These are phyloP conservation scores for Sus cebifrons DNA, from an alignment of 2,797 vertebrate species.

Conservation along the genomic window DNA sequence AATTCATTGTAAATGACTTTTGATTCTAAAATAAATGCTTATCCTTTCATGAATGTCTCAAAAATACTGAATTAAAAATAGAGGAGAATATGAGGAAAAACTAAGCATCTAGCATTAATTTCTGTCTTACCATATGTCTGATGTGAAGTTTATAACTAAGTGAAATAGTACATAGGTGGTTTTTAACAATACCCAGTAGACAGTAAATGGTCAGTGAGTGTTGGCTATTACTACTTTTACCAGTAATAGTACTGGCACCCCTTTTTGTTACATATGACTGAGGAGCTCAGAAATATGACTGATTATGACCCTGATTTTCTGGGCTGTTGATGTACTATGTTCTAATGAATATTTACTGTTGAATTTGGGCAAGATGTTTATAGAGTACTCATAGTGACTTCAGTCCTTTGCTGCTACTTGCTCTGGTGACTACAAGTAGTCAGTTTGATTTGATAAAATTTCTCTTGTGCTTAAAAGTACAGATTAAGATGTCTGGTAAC, in stretches of 20 bases:
- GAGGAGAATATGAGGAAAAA: not conserved
- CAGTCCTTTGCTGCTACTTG: not conserved
- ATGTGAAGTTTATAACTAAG: not conserved
- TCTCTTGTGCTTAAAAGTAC: slow-evolving; percentile 42
- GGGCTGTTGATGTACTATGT: not conserved
- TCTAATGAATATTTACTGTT: not conserved
- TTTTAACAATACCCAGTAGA: slow-evolving; percentile 3
- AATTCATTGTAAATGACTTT: slow-evolving; percentile 31
- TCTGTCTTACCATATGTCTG: not conserved
- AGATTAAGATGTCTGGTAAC: not conserved
- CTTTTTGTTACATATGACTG: not conserved
- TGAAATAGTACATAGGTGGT: not conserved
- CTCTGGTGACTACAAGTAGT: not conserved
- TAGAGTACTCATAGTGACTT: not conserved
- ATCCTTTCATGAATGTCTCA: slow-evolving; percentile 49
- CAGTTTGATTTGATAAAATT: slow-evolving; percentile 11
- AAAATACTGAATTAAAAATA: slow-evolving; percentile 39
- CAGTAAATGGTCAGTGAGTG: not conserved
- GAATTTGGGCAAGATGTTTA: slow-evolving; percentile 22
- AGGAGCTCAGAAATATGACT: not conserved
- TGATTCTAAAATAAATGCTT: slow-evolving; percentile 59
- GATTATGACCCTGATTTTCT: not conserved
- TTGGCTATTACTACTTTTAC: not conserved
- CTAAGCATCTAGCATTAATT: not conserved
- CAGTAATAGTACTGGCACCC: not conserved